These are phyloP conservation scores for Anagyrus pseudococci DNA, from an alignment of 2,888 invertebrate genomes.

Conservation along the genomic window DNA sequence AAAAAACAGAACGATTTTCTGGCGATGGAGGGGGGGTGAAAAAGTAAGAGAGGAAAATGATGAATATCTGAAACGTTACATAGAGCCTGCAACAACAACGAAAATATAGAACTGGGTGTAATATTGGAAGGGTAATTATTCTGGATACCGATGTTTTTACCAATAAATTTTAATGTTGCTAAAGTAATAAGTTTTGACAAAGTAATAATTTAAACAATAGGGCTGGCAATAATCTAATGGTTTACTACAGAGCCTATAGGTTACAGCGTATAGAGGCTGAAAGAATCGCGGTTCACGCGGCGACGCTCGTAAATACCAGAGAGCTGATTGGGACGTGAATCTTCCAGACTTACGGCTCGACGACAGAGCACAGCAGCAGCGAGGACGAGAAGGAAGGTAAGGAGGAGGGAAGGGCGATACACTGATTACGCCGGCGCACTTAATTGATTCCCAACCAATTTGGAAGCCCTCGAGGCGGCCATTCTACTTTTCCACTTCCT, in stretches of 20 bases:
- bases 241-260: not conserved
- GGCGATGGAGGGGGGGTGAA: not conserved
- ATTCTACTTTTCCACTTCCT: conserved; percentile 39
- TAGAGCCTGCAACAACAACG: too few relatives aligned
- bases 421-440: conserved; percentile 56
- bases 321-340: conserved; percentile 58
- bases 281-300: conserved; percentile 14
- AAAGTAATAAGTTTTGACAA: too few relatives aligned
- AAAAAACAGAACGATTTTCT: not conserved
- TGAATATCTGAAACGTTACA: too few relatives aligned
- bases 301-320: conserved; percentile 58
- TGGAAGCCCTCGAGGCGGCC: conserved; percentile 42
- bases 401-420: conserved; percentile 40
- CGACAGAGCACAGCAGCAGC: not conserved
- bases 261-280: not conserved
- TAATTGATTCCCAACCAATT: conserved; percentile 60
- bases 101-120: too few relatives aligned
- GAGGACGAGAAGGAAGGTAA: not conserved
- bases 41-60: not conserved
- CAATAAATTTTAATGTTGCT: too few relatives aligned
- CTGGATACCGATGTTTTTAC: too few relatives aligned
- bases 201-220: too few relatives aligned
- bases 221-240: too few relatives aligned
- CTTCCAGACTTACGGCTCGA: conserved; percentile 38
- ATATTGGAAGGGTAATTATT: too few relatives aligned